Evolutionary conservation across 1,140 invertebrate genomes (phyloP), one percentile per base, ranked within the genome.

Genomic region (Drosophila ambigua): DNA sequence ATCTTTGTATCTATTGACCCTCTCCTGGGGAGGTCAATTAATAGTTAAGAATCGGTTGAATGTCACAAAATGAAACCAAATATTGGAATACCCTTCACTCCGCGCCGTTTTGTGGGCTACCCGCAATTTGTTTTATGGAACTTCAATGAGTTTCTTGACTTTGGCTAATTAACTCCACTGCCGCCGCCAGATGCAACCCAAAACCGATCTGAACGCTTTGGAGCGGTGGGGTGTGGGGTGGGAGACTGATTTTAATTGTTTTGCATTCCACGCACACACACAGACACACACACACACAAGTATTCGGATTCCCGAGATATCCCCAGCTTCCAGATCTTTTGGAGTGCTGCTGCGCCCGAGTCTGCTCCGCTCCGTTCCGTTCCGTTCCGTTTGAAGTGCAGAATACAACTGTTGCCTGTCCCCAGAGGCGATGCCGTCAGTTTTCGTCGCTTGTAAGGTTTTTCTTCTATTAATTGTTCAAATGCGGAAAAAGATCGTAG

Each of bases 21-120:
- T n/a, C 35, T 39, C 11, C 35, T 13, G 64, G n/a, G 76, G 76
- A 66, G 83, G 83, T 88, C 72, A 88, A 88, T 88, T 88, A 79
- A 79, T 80, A 89, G 79, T 88, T 84, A 82, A 69, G 61, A 60
- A 67, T 60, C 48, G 28, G 16, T 49, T 35, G 41, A 61, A 43
- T 58, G 48, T 39, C 55, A 41, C 13, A 16, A 46, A 39, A 43
- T 31, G 41, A 65, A 74, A 73, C 50, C 43, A 66, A 55, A 45
- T 75, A 67, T 67, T 62, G 43, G 52, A 74, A 73, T 8, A 13
- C 35, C 35, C 35, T 5, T 4, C 35, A 39, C 11, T 39, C 4
- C 11, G 11, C 11, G 0, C 4, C 35, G 35, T 0, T n/a, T n/a
- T n/a, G 24, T 11, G 35, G 3, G 11, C 35, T 39, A 45, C 67